Conservation (phyloP, 2,113 vertebrate genomes). For the Eudorcas thomsonii region DNA sequence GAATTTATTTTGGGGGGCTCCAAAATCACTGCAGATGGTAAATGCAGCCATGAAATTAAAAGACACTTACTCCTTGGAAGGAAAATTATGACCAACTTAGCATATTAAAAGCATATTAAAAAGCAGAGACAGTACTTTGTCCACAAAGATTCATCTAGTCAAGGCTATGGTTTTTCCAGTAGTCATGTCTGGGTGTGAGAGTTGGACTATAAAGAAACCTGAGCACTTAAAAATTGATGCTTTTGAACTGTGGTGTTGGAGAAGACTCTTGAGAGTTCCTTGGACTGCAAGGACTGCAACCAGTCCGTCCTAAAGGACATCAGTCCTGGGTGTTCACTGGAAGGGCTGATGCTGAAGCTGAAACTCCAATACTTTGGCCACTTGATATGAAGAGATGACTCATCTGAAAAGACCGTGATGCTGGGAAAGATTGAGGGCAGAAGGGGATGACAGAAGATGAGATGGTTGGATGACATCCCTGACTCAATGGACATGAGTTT, state of each 20-base stretch:
- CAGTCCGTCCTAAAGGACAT: background rate
- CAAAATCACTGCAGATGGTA: background rate
- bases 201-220: background rate
- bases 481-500: background rate
- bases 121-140: background rate
- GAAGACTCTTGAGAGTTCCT: background rate
- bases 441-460: background rate
- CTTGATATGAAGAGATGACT: background rate
- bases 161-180: background rate
- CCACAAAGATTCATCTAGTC: background rate
- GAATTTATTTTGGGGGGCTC: background rate
- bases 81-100: background rate
- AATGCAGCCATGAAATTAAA: background rate
- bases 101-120: background rate
- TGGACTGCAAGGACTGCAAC: background rate
- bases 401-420: background rate
- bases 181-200: background rate
- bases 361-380: background rate
- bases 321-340: background rate
- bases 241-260: background rate
- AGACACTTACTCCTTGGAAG: background rate
- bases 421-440: background rate
- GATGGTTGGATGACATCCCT: background rate
- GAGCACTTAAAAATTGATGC: background rate
- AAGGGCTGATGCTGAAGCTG: background rate